A percentile compares a stretch with the other conserved stretches of the same genome.
These are phyloP conservation scores for Psammodynastes pulverulentus DNA, from an alignment of 2,113 vertebrate genomes.

Conservation along the genomic window DNA sequence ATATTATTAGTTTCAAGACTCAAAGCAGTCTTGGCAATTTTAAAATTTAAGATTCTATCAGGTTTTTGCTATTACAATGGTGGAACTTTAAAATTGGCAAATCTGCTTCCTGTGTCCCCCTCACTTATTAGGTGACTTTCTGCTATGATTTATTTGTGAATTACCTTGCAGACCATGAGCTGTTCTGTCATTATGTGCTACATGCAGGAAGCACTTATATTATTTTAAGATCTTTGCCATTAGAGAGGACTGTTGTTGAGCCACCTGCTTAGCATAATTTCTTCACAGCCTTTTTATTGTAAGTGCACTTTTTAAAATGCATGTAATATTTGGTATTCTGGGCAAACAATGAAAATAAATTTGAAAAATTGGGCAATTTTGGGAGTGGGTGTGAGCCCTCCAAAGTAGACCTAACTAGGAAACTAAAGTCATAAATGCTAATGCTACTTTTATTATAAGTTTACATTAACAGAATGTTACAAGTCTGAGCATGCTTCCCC, in stretches of 20 bases:
- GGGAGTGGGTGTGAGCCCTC: not conserved
- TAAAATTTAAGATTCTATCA: not conserved
- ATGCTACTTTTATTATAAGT: not conserved
- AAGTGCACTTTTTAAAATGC: slow-evolving; percentile 8
- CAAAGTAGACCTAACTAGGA: not conserved
- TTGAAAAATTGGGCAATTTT: not conserved
- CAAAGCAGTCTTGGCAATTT: not conserved
- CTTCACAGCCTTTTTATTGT: not conserved
- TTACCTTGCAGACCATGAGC: not conserved
- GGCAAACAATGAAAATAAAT: slow-evolving; percentile 27
- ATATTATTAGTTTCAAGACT: not conserved
- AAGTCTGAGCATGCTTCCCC: not conserved
- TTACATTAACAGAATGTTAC: not conserved
- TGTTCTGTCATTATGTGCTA: accelerated
- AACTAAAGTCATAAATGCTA: not conserved
- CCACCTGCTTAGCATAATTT: not conserved
- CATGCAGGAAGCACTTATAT: not conserved
- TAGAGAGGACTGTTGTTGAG: slow-evolving; percentile 62
- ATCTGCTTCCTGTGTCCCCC: not conserved
- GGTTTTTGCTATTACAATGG: not conserved
- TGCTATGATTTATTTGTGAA: not conserved
- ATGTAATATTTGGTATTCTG: slow-evolving; percentile 9
- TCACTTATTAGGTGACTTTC: not conserved
- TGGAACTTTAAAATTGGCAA: not conserved
- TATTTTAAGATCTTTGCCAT: slow-evolving; percentile 43